Conservation (phyloP, 2,113 vertebrate genomes). For the Prolemur simus region DNA sequence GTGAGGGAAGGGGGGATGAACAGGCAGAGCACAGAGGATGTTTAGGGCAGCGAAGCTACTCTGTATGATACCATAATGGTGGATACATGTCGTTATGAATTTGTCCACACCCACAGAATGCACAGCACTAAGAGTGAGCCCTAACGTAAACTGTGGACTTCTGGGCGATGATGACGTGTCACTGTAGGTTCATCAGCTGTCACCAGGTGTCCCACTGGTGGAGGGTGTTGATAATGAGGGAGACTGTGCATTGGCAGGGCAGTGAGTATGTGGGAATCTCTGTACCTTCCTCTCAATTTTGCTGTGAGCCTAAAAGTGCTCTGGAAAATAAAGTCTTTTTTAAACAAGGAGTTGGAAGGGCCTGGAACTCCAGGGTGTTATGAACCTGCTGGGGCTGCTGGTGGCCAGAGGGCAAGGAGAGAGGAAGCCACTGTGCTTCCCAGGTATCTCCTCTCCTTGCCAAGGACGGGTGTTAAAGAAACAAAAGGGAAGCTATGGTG, state of each 20-base stretch:
- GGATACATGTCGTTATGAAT: rapidly evolving
- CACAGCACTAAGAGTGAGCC: neutral
- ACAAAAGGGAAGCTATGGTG: neutral
- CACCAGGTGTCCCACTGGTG: too few species aligned
- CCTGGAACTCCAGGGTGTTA: neutral
- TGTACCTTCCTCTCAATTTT: neutral
- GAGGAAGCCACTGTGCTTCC: neutral
- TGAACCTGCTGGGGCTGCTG: neutral
- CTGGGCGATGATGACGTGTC: neutral
- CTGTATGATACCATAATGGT: neutral
- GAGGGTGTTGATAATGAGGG: neutral
- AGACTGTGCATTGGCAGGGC: rapidly evolving
- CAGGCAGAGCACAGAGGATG: neutral
- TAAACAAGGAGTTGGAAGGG: neutral
- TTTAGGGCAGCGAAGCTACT: neutral
- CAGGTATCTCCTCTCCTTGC: neutral
- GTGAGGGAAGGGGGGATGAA: neutral
- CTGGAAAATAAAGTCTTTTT: neutral
- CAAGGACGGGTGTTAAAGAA: neutral
- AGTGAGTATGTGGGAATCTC: neutral
- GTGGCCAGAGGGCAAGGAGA: neutral
- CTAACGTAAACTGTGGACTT: neutral
- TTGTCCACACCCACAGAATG: neutral
- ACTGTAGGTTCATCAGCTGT: too few species aligned
- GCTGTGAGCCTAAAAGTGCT: neutral